Evolutionary conservation across 2,797 vertebrate genomes (phyloP).

Genomic region (Glossophaga mutica): DNA sequence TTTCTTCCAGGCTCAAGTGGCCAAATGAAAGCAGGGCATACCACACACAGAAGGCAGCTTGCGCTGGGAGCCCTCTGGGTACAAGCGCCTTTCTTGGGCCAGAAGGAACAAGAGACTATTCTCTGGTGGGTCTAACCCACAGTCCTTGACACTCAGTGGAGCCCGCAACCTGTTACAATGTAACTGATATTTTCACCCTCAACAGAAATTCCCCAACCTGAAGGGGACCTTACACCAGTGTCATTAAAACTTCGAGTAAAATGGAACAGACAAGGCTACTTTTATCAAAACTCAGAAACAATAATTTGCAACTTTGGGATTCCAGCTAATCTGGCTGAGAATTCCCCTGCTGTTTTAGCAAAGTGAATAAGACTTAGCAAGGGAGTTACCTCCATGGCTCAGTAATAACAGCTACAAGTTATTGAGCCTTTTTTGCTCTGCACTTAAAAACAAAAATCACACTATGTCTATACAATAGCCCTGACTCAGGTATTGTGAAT

Average conservation of each 20-base stretch:
- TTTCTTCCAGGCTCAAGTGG: not conserved
- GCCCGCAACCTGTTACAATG: slow-evolving; percentile 7
- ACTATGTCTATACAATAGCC: not conserved
- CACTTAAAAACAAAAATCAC: not conserved
- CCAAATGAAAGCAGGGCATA: not conserved
- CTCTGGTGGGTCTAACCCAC: not conserved
- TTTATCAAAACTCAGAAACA: not conserved
- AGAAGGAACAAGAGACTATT: not conserved
- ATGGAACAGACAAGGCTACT: not conserved
- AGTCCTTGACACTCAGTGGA: not conserved
- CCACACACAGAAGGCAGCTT: not conserved
- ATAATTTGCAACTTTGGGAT: not conserved
- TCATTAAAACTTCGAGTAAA: not conserved
- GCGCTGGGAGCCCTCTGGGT: not conserved
- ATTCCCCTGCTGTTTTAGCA: not conserved
- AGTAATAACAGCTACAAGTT: not conserved
- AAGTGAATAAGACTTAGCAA: not conserved
- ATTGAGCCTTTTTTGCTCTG: not conserved
- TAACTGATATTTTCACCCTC: not conserved
- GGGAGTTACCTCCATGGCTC: not conserved
- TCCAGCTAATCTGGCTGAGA: not conserved
- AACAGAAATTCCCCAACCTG: not conserved
- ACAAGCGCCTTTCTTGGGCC: not conserved
- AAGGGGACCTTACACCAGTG: not conserved
- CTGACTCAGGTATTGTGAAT: not conserved